Conservation (phyloP, 2,888 invertebrate genomes). For the Heliconius hortense region DNA sequence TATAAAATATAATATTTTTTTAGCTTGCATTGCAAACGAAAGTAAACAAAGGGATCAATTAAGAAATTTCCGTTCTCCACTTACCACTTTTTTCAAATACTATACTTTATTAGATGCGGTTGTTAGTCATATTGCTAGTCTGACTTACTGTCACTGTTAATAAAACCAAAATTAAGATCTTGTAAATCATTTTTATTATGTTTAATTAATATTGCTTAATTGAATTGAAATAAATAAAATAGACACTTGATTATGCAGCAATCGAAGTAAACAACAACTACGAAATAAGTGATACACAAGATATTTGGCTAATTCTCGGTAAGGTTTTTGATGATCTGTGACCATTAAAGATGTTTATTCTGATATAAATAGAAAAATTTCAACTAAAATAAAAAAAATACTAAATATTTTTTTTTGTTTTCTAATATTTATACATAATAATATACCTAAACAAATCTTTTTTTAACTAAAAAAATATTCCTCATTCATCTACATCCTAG, state of each 20-base stretch:
- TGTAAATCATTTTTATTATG: conserved; percentile 71
- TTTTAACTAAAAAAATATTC: not conserved
- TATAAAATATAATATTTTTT: not conserved
- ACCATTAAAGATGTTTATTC: conserved; percentile 30
- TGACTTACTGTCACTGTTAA: conserved; percentile 29
- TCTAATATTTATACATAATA: not conserved
- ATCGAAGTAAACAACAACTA: conserved; percentile 52
- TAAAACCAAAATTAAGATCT: conserved; percentile 52
- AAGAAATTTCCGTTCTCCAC: not conserved
- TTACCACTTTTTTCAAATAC: not conserved
- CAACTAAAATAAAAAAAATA: not conserved
- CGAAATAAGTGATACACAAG: conserved; percentile 43
- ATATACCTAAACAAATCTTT: not conserved
- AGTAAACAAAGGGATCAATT: too few relatives aligned
- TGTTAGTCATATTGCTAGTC: not conserved
- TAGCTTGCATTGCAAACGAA: too few relatives aligned
- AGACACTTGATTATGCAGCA: conserved; percentile 52
- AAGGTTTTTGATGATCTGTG: conserved; percentile 34
- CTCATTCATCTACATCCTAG: not conserved
- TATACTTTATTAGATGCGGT: too few relatives aligned
- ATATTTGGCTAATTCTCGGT: conserved; percentile 40
- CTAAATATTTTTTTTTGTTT: not conserved
- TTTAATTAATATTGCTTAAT: conserved; percentile 79
- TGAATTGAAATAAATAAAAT: conserved; percentile 76
- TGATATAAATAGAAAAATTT: not conserved